Percentiles rank a stretch among this genome's conserved stretches.
phyloP scores from a whole-genome alignment of 2,888 invertebrate genomes.

The Pristionchus entomophagus region DNA sequence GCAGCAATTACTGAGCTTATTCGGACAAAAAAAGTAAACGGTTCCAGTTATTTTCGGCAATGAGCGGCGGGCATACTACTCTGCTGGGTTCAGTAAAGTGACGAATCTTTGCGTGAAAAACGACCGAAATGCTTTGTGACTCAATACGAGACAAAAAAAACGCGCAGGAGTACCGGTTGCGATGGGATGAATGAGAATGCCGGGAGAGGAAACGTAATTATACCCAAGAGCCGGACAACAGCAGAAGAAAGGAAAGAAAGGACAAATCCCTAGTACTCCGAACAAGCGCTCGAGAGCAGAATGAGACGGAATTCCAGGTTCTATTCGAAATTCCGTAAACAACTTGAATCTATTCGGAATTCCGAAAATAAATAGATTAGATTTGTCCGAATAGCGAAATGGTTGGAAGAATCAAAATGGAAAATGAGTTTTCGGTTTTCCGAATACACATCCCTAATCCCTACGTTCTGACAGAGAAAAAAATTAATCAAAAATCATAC shows the following conservation, averaged over 20 bases:
- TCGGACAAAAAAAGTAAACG: background rate
- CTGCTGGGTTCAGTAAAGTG: background rate
- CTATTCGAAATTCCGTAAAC: too few species aligned
- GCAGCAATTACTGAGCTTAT: background rate
- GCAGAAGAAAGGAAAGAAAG: background rate
- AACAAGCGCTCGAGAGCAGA: too few species aligned
- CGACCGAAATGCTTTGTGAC: slow-evolving; percentile 5
- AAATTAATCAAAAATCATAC: too few species aligned
- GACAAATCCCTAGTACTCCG: too few species aligned
- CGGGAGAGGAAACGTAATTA: background rate
- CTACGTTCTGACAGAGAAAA: too few species aligned
- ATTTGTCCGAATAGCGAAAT: too few species aligned
- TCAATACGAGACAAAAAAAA: background rate
- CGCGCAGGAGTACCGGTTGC: background rate
- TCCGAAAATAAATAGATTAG: too few species aligned
- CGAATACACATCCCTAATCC: too few species aligned
- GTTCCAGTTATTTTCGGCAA: slow-evolving; percentile 11
- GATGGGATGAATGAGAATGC: background rate
- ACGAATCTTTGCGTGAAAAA: background rate
- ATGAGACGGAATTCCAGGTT: too few species aligned
- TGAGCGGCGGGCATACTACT: background rate
- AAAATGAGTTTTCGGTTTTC: too few species aligned
- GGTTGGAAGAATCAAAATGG: too few species aligned
- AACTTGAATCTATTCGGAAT: too few species aligned
- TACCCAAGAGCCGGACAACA: background rate